Percentiles rank a stretch among this genome's conserved stretches.
Conservation (phyloP, 2,797 vertebrate genomes). For the Tachyglossus aculeatus region DNA sequence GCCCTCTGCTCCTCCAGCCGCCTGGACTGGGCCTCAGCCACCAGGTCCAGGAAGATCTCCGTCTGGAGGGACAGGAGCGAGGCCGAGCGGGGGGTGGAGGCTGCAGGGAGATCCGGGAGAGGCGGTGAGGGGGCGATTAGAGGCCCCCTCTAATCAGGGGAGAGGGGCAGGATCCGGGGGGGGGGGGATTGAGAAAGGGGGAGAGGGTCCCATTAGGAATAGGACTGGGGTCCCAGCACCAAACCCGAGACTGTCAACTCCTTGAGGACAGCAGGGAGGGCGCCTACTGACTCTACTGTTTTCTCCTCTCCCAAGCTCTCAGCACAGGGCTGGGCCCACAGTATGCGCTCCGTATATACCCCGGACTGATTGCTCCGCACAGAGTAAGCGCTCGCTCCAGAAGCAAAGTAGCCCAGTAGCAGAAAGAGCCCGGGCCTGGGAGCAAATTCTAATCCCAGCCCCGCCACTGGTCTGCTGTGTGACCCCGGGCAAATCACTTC, state of each 20-base stretch:
- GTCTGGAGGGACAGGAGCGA: conserved; percentile 88
- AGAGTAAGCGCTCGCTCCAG: too few species aligned
- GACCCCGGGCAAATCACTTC: too few species aligned
- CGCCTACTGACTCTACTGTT: too few species aligned
- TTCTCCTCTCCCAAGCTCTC: not conserved
- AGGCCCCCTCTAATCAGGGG: too few species aligned
- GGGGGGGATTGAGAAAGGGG: not conserved
- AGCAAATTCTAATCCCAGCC: too few species aligned
- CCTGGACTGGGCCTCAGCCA: conserved; percentile 82
- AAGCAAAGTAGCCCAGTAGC: too few species aligned
- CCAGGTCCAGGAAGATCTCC: conserved; percentile 85
- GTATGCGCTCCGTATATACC: too few species aligned
- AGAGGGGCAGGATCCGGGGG: conserved; percentile 48
- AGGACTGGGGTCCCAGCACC: not conserved
- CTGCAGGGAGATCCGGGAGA: conserved; percentile 6
- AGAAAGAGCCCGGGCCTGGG: too few species aligned
- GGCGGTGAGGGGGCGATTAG: not conserved
- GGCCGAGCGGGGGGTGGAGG: conserved; percentile 76
- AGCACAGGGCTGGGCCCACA: too few species aligned
- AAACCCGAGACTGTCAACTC: not conserved
- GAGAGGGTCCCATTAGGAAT: not conserved
- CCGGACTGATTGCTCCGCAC: too few species aligned
- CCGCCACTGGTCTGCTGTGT: too few species aligned
- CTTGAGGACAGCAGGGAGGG: not conserved
- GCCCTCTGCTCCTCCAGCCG: conserved; percentile 87